A percentile compares a stretch with the other conserved stretches of the same genome.
Evolutionary conservation across 2,888 invertebrate genomes (phyloP).

Genomic region (Sesia apiformis): DNA sequence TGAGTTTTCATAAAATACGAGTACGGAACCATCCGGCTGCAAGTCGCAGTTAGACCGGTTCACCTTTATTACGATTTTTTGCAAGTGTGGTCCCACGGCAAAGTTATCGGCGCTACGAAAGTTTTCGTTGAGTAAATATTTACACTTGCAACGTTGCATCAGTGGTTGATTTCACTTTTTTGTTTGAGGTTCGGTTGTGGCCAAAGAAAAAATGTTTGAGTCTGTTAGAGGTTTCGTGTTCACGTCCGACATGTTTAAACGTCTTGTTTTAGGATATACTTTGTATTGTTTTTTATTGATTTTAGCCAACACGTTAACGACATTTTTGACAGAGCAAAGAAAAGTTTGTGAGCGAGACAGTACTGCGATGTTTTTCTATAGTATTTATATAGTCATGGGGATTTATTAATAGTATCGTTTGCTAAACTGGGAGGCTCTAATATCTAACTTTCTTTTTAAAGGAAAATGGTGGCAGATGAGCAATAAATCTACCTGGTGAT

Average conservation of each 20-base stretch:
- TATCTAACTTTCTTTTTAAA: too few relatives aligned
- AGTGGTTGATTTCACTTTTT: slow-evolving; percentile 43
- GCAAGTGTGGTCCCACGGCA: slow-evolving; percentile 34
- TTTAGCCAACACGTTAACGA: too few relatives aligned
- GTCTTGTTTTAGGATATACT: neutral
- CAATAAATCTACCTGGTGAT: too few relatives aligned
- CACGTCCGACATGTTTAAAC: slow-evolving; percentile 16
- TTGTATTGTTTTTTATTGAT: too few relatives aligned
- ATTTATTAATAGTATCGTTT: too few relatives aligned
- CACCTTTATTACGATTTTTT: slow-evolving; percentile 37
- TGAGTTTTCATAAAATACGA: neutral
- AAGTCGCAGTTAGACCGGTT: slow-evolving; percentile 17
- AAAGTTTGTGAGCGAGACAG: too few relatives aligned
- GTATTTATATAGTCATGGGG: too few relatives aligned
- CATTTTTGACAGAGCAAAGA: too few relatives aligned
- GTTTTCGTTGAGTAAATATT: slow-evolving; percentile 64
- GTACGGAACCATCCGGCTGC: slow-evolving; percentile 10
- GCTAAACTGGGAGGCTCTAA: too few relatives aligned
- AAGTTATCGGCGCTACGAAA: slow-evolving; percentile 52
- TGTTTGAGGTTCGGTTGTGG: slow-evolving; percentile 46
- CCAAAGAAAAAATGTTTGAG: slow-evolving; percentile 38
- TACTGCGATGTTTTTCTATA: too few relatives aligned
- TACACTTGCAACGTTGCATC: slow-evolving; percentile 46
- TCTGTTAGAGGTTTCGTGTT: slow-evolving; percentile 22
- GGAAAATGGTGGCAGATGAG: too few relatives aligned